phyloP scores from a whole-genome alignment of 2,797 vertebrate genomes.

The Merluccius polli region DNA sequence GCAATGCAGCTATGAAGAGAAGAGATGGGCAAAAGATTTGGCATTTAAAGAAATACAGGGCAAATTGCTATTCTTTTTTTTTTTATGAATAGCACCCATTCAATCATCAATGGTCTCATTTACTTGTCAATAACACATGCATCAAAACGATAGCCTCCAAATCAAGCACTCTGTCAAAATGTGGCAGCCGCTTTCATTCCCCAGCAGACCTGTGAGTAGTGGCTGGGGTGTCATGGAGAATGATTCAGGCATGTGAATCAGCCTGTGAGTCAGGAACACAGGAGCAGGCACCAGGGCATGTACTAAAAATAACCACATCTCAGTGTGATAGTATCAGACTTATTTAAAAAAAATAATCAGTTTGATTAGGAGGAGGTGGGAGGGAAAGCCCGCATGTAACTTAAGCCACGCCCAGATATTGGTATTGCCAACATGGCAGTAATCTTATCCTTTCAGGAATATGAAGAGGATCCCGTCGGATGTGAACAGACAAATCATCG shows the following conservation, averaged over 20 bases:
- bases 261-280: slow-evolving; percentile 28
- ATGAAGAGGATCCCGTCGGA: neutral
- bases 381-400: slow-evolving; percentile 10
- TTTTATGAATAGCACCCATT: neutral
- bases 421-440: neutral
- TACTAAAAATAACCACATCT: slow-evolving; percentile 46
- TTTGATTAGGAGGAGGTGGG: slow-evolving; percentile 15
- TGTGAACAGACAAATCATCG: neutral
- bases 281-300: slow-evolving; percentile 26
- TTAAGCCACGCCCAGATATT: neutral
- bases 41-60: too few relatives aligned
- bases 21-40: too few relatives aligned
- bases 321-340: slow-evolving; percentile 13
- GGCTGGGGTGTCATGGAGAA: slow-evolving; percentile 12
- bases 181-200: neutral
- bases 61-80: too few relatives aligned
- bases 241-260: slow-evolving; percentile 25
- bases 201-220: slow-evolving; percentile 4
- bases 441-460: neutral
- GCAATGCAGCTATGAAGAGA: neutral
- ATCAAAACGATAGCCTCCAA: neutral
- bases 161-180: neutral
- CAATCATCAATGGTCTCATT: neutral
- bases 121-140: neutral
- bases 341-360: neutral